These are phyloP conservation scores for Strongylocentrotus purpuratus DNA, from an alignment of 35 echinoderm and acorn worm genomes.

Conservation along the genomic window DNA sequence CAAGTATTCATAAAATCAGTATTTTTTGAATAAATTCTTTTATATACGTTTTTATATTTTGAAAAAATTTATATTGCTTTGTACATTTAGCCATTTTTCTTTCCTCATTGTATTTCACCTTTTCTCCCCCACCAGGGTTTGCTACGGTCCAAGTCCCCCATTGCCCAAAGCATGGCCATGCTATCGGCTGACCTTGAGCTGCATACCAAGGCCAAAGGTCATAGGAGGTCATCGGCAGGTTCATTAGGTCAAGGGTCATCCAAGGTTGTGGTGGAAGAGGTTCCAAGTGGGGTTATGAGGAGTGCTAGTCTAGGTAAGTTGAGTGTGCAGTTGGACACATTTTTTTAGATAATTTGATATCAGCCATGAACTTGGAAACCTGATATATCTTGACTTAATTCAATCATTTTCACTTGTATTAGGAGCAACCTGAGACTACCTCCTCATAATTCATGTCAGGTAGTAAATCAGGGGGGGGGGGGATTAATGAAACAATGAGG, in stretches of 20 bases:
- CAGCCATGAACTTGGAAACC: background rate
- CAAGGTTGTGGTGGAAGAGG: background rate
- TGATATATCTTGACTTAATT: too few species aligned
- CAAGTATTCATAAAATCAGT: background rate
- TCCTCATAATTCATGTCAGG: too few species aligned
- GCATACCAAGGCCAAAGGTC: conserved; percentile 13
- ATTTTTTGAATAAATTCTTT: background rate
- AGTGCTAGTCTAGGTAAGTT: conserved; percentile 35
- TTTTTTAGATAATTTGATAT: background rate
- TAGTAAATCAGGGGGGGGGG: too few species aligned
- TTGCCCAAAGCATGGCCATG: conserved; percentile 32
- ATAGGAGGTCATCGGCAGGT: conserved; percentile 40
- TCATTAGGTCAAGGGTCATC: conserved; percentile 21
- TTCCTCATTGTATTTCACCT: background rate
- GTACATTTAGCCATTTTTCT: too few species aligned
- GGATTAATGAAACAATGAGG: too few species aligned
- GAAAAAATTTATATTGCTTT: too few species aligned
- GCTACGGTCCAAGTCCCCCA: conserved; percentile 43
- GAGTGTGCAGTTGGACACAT: background rate
- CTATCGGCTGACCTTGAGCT: background rate
- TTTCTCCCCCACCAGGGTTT: background rate
- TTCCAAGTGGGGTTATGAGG: background rate
- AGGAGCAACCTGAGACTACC: too few species aligned
- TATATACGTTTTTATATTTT: too few species aligned
- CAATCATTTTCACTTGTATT: too few species aligned